Evolutionary conservation across 2,797 vertebrate species (phyloP).

Genomic region (Sardinella longiceps): DNA sequence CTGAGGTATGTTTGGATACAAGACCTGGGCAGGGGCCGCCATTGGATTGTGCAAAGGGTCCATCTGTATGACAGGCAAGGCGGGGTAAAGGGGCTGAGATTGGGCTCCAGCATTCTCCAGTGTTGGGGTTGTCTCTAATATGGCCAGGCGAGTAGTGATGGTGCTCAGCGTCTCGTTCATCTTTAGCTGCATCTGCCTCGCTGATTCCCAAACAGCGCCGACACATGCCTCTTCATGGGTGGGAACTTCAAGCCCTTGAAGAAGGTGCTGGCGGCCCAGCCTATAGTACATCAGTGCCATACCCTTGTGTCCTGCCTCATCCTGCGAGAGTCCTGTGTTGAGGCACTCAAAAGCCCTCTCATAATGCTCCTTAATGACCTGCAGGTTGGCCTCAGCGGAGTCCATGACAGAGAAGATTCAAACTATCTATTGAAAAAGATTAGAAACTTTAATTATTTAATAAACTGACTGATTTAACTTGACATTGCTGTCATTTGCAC

Average conservation of each 20-base stretch:
- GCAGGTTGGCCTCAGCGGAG: conserved; percentile 74
- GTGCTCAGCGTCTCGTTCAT: conserved; percentile 83
- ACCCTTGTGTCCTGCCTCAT: conserved; percentile 78
- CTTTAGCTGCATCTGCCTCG: conserved; percentile 84
- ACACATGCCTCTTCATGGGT: conserved; percentile 62
- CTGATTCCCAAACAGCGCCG: conserved; percentile 80
- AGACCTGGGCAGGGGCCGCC: neutral
- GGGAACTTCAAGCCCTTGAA: conserved; percentile 78
- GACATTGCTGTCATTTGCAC: too few species aligned
- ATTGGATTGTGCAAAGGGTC: neutral
- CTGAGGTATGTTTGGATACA: neutral
- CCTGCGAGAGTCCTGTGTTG: conserved; percentile 79
- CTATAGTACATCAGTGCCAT: conserved; percentile 80
- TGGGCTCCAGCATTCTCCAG: conserved; percentile 36
- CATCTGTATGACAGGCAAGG: conserved; percentile 63
- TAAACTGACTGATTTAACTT: neutral
- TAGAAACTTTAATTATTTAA: too few species aligned
- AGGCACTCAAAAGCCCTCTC: conserved; percentile 81
- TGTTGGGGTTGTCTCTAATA: conserved; percentile 67
- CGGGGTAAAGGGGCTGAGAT: conserved; percentile 55
- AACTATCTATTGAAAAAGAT: neutral
- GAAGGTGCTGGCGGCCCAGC: conserved; percentile 80
- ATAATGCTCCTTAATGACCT: conserved; percentile 84
- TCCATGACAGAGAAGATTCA: conserved; percentile 42
- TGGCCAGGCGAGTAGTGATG: conserved; percentile 71